phyloP scores from a whole-genome alignment of 2,797 vertebrate species.

The Smutsia gigantea region DNA sequence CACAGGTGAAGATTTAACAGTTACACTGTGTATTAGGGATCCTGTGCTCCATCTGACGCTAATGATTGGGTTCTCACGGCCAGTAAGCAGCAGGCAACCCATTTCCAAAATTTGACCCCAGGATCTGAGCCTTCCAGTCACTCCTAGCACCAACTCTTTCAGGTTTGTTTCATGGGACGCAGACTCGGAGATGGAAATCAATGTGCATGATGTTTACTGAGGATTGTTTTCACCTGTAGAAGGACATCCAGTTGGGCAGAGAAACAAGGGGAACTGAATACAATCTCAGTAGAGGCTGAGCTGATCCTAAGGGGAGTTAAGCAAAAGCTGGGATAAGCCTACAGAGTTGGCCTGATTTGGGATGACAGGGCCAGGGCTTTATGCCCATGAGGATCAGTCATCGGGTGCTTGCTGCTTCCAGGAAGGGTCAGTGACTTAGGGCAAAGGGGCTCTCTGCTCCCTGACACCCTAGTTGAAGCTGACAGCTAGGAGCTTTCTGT shows the following conservation, averaged over 20 bases:
- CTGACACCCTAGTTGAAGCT: background rate
- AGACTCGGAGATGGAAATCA: background rate
- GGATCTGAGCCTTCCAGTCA: background rate
- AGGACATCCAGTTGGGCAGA: background rate
- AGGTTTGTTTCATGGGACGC: background rate
- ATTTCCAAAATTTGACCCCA: background rate
- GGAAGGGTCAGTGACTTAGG: background rate
- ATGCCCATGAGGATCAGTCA: background rate
- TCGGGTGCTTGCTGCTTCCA: background rate
- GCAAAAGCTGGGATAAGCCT: background rate
- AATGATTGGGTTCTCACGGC: background rate
- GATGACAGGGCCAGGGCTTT: background rate
- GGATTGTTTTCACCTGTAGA: background rate
- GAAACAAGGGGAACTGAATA: background rate
- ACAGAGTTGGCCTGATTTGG: background rate
- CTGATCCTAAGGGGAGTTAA: background rate
- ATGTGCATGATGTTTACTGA: background rate
- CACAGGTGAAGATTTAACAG: background rate
- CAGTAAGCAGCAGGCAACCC: background rate
- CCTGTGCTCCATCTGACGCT: background rate
- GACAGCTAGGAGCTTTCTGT: background rate
- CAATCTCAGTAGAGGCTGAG: background rate
- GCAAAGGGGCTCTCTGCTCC: background rate
- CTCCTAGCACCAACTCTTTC: background rate
- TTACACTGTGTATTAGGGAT: too few relatives aligned